Evolutionary conservation across 2,888 invertebrate genomes (phyloP), one percentile per base, ranked within the genome.

Genomic region (Leptopilina myrica): DNA sequence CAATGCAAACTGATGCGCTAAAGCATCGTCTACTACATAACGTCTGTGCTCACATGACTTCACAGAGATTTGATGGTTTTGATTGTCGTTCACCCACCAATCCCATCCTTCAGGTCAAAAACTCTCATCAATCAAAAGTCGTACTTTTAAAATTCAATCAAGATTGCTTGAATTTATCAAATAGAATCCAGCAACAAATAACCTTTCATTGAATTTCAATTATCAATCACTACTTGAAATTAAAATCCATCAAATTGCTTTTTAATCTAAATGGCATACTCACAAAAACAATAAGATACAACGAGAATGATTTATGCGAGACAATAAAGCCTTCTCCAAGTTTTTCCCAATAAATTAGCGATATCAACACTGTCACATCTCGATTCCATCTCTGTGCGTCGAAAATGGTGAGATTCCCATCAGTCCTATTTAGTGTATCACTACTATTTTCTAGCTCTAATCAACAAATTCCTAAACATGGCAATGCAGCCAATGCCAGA

Each of bases 331-430:
- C 87, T 85, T 75, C 84, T 87, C 88, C 80, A 79, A 14, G 56
- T 49, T n/a, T 14, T 59, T 65, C 77, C 81, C 84, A 82, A 81
- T 80, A 49, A 85, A 86, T 82, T 88, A 87, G 87, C 89, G 89
- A 90, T 91, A 89, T 91, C 91, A 91, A 90, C 88, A 88, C 90
- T 90, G 86, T 91, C 91, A 91, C 89, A 89, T 91, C 90, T 91
- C 91, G 88, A 90, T 88, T 87, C 88, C 91, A 89, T 90, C 90
- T 90, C 90, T 91, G 88, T 90, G 88, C 90, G 89, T 89, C 89
- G 87, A 88, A 91, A 91, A 91, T 91, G 91, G 91, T 91, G 91
- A 91, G 91, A 89, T 87, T 90, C 90, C 88, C 89, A 90, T 89
- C 87, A 90, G 86, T 90, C 90, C 90, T 90, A 84, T 87, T 90